Base-by-base conservation (phyloP, 2,113 vertebrate genomes). In the Coptodon bakossiorum region DNA sequence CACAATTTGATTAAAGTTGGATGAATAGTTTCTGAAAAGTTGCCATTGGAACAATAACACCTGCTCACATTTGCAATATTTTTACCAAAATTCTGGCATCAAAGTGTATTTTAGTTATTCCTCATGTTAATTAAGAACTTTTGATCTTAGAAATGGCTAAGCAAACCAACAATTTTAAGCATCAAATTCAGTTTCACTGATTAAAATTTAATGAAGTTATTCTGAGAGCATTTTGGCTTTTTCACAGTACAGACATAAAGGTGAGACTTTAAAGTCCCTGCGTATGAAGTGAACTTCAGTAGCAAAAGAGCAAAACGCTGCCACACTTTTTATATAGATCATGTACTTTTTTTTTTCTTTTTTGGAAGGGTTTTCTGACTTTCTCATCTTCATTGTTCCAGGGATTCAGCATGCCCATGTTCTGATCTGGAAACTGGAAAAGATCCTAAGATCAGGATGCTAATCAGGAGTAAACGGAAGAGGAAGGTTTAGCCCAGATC, bases 321-420 rank as follows among this genome's bases (percentile, higher is more conserved):
- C 6, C 1, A 6, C 71, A 48, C 24, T 31, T 76, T 19, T 50
- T 76, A 31, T 12, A 7, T 48, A 17, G 36, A 76, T 36, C 3
- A 53, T 19, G 12, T n/a, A 1, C 19, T n/a, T 66, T n/a, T 4
- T 29, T 5, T 36, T n/a, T 66, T 36, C 24, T 14, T 66, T 12
- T 40, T 34, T 5, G 29, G 5, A 2, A 16, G 3, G 3, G 8
- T 48, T 16, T 50, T 48, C 81, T 93, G 27, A 92, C 11, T 83
- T 7, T 91, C 10, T 71, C 53, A 4, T 82, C 17, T 90, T 16
- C 5, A 0, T 95, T 90, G 40, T 91, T 93, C 13, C 93, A 99
- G 98, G 98, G 98, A 95, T 99, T 99, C 96, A 98, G 97, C 93
- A 99, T 99, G 98, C 98, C 98, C 89, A 99, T 99, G 98, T 99